Conservation (phyloP, 2,797 vertebrate genomes). For the Phrynocephalus vlangalii region DNA sequence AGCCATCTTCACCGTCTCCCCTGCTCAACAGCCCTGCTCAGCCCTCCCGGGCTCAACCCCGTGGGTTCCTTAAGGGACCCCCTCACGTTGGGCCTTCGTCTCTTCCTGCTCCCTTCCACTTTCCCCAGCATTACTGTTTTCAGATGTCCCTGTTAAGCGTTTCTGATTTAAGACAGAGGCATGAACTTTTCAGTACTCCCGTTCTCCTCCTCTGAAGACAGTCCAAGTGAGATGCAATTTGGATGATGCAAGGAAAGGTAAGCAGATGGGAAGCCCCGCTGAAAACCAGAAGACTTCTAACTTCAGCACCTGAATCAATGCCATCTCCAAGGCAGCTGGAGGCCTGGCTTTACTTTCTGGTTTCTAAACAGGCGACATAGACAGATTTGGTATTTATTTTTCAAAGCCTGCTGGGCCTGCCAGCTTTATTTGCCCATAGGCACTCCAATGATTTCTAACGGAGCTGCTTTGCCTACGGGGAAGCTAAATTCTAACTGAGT, state of each 20-base stretch:
- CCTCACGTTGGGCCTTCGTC: no score
- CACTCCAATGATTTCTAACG: slow-evolving; percentile 59
- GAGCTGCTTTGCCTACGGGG: slow-evolving; percentile 52
- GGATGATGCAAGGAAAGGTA: background rate
- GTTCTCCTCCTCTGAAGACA: background rate
- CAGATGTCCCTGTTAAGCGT: no score
- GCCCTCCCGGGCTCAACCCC: no score
- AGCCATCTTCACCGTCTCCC: no score
- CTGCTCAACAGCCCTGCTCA: no score
- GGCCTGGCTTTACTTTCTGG: background rate
- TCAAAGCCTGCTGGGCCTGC: background rate
- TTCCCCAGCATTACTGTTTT: no score
- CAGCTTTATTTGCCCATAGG: slow-evolving; percentile 50
- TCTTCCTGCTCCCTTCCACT: no score
- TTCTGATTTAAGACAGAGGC: background rate
- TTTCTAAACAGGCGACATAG: slow-evolving; percentile 27
- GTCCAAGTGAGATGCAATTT: background rate
- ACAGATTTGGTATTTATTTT: slow-evolving; percentile 40
- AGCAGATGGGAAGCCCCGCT: background rate
- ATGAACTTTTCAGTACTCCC: background rate
- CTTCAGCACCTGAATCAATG: background rate
- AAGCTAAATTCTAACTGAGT: slow-evolving; percentile 56
- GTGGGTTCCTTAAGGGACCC: no score
- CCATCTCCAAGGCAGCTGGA: background rate
- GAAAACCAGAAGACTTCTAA: background rate